Percentiles rank a stretch among this genome's conserved stretches.
Evolutionary conservation across 2,113 vertebrate genomes (phyloP).

Genomic region (Callopanchax toddi): DNA sequence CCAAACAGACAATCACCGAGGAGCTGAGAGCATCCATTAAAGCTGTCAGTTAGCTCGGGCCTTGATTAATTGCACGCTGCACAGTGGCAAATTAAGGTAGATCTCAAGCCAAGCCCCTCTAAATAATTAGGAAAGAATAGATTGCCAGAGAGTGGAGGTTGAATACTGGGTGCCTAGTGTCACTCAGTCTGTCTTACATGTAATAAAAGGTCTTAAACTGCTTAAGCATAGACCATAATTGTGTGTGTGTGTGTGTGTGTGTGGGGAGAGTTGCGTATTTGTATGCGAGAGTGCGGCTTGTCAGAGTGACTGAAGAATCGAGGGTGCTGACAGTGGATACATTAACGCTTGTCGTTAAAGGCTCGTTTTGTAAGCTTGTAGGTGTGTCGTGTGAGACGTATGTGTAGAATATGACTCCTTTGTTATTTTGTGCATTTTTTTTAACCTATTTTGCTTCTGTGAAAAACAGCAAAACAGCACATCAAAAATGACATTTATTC

Average conservation of each 20-base stretch:
- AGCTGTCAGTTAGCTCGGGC: slow-evolving; percentile 67
- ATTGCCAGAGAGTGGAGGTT: slow-evolving; percentile 60
- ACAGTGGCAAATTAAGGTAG: slow-evolving; percentile 73
- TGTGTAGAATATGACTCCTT: not conserved
- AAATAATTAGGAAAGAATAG: slow-evolving; percentile 77
- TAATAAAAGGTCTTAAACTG: slow-evolving; percentile 54
- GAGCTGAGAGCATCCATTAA: slow-evolving; percentile 72
- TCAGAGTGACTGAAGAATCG: slow-evolving; percentile 23
- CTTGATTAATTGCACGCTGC: slow-evolving; percentile 77
- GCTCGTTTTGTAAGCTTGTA: slow-evolving; percentile 4
- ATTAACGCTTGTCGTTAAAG: slow-evolving; percentile 21
- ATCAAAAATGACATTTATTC: slow-evolving; percentile 24
- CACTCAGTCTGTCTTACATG: slow-evolving; percentile 40
- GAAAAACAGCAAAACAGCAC: slow-evolving; percentile 12
- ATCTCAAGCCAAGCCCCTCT: slow-evolving; percentile 53
- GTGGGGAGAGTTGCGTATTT: slow-evolving; percentile 7
- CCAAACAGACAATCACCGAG: slow-evolving; percentile 67
- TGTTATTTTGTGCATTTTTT: slow-evolving; percentile 2
- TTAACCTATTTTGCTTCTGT: slow-evolving; percentile 1
- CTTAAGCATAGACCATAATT: slow-evolving; percentile 39
- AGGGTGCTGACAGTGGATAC: slow-evolving; percentile 22
- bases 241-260: slow-evolving; percentile 2
- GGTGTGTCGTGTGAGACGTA: not conserved
- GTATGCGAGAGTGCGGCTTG: slow-evolving; percentile 28
- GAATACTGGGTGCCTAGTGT: slow-evolving; percentile 33